Evolutionary conservation across 37 sponge, comb jelly and placozoan species (phyloP).

Genomic region (Ephydatia muelleri): DNA sequence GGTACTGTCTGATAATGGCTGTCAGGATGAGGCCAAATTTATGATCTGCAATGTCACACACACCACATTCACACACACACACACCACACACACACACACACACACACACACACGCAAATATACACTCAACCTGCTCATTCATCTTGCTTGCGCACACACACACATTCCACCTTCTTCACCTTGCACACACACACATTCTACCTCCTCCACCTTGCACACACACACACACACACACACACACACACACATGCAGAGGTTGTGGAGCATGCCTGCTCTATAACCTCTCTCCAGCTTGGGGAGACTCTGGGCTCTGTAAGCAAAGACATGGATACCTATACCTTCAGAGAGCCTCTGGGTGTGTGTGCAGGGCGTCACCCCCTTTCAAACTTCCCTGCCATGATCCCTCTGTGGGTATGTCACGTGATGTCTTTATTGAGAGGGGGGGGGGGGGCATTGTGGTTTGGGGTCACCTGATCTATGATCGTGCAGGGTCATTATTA

Average conservation of each 20-base stretch:
- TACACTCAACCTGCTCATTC: no score
- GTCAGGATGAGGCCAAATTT: background rate
- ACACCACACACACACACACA: background rate
- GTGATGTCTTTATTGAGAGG: background rate
- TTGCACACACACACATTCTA: background rate
- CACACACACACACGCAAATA: constrained; percentile 12
- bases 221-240: no score
- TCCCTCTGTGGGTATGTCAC: constrained; percentile 88
- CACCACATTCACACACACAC: no score
- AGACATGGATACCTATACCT: constrained; percentile 97
- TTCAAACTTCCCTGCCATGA: constrained; percentile 98
- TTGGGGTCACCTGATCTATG: no score
- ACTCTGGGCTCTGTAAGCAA: constrained; percentile 84
- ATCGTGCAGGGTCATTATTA: no score
- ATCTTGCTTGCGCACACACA: background rate
- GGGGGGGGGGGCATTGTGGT: no score
- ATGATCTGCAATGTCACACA: background rate
- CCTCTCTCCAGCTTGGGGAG: constrained; percentile 93
- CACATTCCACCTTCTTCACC: background rate
- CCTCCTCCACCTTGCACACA: background rate
- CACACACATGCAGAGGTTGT: constrained; percentile 81
- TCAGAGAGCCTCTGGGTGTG: constrained; percentile 93
- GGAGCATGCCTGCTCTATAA: constrained; percentile 93
- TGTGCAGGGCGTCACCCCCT: no score
- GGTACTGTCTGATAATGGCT: no score